Evolutionary conservation across 2,113 vertebrate species (phyloP).

Genomic region (Otus sunia): DNA sequence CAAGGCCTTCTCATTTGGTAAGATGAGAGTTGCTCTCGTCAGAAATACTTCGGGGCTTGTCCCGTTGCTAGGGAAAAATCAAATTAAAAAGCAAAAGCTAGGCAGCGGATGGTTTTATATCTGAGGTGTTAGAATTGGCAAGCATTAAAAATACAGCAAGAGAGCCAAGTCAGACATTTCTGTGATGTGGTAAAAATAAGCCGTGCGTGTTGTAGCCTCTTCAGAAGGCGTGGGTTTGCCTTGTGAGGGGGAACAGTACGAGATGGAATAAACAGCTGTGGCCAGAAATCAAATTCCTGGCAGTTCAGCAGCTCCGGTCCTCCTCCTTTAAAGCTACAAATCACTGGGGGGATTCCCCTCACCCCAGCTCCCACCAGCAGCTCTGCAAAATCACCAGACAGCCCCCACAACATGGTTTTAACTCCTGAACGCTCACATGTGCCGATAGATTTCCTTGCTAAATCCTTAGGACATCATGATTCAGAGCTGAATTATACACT

Average conservation of each 20-base stretch:
- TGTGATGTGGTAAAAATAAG: slow-evolving; percentile 60
- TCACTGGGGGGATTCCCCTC: slow-evolving; percentile 67
- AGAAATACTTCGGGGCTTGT: slow-evolving; percentile 7
- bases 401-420: slow-evolving; percentile 24
- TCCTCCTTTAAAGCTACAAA: slow-evolving; percentile 69
- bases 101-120: slow-evolving; percentile 25
- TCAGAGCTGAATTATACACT: background rate
- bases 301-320: slow-evolving; percentile 39
- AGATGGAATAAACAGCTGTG: slow-evolving; percentile 73
- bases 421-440: background rate
- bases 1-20: slow-evolving; percentile 2
- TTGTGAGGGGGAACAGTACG: slow-evolving; percentile 15
- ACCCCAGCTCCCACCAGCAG: slow-evolving; percentile 25
- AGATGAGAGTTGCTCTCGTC: slow-evolving; percentile 12
- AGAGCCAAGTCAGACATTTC: background rate
- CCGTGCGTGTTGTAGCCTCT: slow-evolving; percentile 50
- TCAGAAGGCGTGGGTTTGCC: slow-evolving; percentile 48
- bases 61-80: slow-evolving; percentile 40
- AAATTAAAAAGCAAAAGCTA: background rate
- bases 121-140: slow-evolving; percentile 69
- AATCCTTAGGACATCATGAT: background rate
- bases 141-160: background rate
- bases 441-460: background rate
- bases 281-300: slow-evolving; percentile 70
- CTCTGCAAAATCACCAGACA: slow-evolving; percentile 65